Base-by-base conservation (phyloP, 2,888 invertebrate species). In the Aproaerema taeniolella region DNA sequence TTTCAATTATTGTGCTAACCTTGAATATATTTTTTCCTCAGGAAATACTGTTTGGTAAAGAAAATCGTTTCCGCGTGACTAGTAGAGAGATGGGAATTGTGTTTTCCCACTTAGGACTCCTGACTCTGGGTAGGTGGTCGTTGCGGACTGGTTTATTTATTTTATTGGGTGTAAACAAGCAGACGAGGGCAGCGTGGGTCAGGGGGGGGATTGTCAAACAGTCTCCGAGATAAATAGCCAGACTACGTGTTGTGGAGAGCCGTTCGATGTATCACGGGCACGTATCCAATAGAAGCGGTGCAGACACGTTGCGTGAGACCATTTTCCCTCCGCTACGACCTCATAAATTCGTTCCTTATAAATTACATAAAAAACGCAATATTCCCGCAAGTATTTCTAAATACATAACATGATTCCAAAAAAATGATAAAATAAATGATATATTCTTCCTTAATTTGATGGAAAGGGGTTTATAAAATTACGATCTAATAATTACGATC, bases 271-370 rank as follows among this genome's bases (percentile, higher is more conserved):
- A 71, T 70, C 68, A 66, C 63, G 50, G 52, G 64, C 74, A 73
- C 72, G 72, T 73, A 72, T 62, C 72, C 68, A 69, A 76, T 73
- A 73, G 69, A 67, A 68, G 63, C 59, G 54, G 56, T 58, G 55
- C 65, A 64, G 65, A 66, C 71, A 67, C 55, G 61, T 74, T 69
- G 75, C 74, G 76, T 77, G 76, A 70, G 67, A 64, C 62, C 68
- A 74, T 75, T 72, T 63, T 58, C 66, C 60, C 60, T 57, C 50
- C 63, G 66, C 62, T 51, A 64, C 60, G 53, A 60, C 60, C 67
- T 63, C 74, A 73, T 77, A 77, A 76, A 78, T 78, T 65, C 61
- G 60, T 60, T 65, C 63, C 64, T 71, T 73, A 73, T 77, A 76
- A 75, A 77, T 76, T 73, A 72, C 61, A 74, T 69, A 69, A 72